Evolutionary conservation across 2,797 vertebrate species (phyloP).

Genomic region (Rhinogobio ventralis): DNA sequence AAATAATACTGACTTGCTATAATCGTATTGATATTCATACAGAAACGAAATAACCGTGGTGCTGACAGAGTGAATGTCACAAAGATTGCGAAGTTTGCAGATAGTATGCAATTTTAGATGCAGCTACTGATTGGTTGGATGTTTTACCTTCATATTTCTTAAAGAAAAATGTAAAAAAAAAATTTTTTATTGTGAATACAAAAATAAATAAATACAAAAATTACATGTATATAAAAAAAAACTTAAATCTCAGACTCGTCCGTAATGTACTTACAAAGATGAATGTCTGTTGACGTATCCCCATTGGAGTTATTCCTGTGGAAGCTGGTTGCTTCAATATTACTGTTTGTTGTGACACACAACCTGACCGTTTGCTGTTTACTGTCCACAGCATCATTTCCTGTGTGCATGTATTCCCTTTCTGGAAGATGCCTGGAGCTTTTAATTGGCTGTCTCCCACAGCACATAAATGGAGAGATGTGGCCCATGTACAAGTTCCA

Average conservation of each 20-base stretch:
- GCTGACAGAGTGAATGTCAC: neutral
- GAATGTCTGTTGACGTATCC: neutral
- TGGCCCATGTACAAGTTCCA: slow-evolving; percentile 73
- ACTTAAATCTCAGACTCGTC: slow-evolving; percentile 81
- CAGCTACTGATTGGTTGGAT: neutral
- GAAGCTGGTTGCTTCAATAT: slow-evolving; percentile 13
- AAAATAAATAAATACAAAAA: slow-evolving; percentile 45
- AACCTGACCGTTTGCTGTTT: slow-evolving; percentile 1
- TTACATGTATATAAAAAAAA: neutral
- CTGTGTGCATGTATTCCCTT: neutral
- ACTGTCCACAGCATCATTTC: neutral
- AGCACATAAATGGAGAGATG: slow-evolving; percentile 32
- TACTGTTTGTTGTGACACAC: neutral
- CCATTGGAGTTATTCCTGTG: slow-evolving; percentile 20
- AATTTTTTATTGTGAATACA: neutral
- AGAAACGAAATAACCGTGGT: neutral
- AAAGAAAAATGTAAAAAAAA: neutral
- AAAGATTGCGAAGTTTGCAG: neutral
- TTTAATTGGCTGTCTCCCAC: slow-evolving; percentile 30
- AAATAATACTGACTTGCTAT: neutral
- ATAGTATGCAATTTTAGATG: neutral
- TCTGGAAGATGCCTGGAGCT: neutral
- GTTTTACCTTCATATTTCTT: neutral
- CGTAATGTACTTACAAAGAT: slow-evolving; percentile 73
- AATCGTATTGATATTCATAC: neutral